Conservation (phyloP, 2,113 vertebrate species). For the Pterophyllum scalare region DNA sequence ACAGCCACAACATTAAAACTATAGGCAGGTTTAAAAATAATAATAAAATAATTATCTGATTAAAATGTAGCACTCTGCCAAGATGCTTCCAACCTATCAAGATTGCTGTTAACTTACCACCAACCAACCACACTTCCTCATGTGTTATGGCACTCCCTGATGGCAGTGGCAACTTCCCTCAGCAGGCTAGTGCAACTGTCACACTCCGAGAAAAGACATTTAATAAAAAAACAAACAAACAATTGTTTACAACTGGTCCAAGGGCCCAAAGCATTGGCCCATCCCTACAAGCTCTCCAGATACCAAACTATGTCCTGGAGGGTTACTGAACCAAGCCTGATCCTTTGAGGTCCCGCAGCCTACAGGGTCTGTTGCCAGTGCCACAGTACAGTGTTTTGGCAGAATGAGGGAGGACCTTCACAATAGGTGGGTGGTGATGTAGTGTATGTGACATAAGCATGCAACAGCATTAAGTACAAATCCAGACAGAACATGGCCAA, state of each 20-base stretch:
- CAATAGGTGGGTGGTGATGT: not conserved
- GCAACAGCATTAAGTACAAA: not conserved
- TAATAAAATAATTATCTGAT: no score
- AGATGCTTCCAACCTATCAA: no score
- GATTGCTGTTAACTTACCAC: not conserved
- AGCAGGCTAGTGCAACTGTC: not conserved
- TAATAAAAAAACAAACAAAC: not conserved
- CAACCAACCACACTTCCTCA: not conserved
- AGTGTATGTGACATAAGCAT: not conserved
- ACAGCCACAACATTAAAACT: no score
- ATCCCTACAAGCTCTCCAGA: not conserved
- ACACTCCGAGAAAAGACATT: not conserved
- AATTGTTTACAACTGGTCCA: not conserved
- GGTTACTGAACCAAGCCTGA: not conserved
- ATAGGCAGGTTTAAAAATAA: no score
- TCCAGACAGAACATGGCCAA: slow-evolving; percentile 8
- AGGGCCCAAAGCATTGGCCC: no score
- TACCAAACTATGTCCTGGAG: not conserved
- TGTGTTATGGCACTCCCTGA: not conserved
- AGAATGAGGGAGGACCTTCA: not conserved
- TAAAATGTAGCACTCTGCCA: no score
- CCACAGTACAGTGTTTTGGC: not conserved
- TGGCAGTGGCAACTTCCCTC: not conserved
- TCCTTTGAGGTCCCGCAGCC: no score
- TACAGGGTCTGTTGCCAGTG: not conserved